These are phyloP conservation scores for Linnaemya tessellans DNA, from an alignment of 2,888 invertebrate genomes.

Conservation along the genomic window DNA sequence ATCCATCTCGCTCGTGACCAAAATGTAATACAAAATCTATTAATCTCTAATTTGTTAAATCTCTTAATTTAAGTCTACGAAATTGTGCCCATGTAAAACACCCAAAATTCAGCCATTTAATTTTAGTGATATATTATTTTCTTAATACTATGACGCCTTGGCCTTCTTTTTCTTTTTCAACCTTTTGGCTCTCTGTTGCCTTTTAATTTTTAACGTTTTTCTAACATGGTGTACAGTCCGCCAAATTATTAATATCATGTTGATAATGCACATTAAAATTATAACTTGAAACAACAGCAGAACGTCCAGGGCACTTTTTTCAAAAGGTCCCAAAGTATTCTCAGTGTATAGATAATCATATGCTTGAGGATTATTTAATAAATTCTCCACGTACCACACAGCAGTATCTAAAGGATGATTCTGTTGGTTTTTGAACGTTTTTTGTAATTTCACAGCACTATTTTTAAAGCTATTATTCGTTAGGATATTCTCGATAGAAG, in stretches of 20 bases:
- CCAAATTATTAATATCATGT: slow-evolving; percentile 18
- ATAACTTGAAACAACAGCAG: slow-evolving; percentile 37
- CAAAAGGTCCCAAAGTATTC: slow-evolving; percentile 1
- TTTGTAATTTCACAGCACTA: slow-evolving; percentile 6
- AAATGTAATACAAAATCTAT: too few species aligned
- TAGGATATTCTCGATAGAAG: not conserved
- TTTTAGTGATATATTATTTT: too few species aligned
- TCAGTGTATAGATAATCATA: slow-evolving; percentile 30
- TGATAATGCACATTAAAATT: slow-evolving; percentile 34
- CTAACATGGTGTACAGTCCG: slow-evolving; percentile 37
- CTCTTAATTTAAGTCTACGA: too few species aligned
- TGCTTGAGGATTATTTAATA: slow-evolving; percentile 34
- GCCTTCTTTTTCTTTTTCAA: slow-evolving; percentile 45
- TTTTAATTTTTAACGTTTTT: slow-evolving; percentile 13
- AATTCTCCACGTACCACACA: slow-evolving; percentile 57
- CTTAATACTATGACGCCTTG: slow-evolving; percentile 30
- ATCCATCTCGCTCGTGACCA: too few species aligned
- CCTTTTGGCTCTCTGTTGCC: not conserved
- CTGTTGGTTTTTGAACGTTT: slow-evolving; percentile 22
- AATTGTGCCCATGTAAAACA: too few species aligned
- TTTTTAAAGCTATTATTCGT: slow-evolving; percentile 5
- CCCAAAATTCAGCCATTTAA: too few species aligned
- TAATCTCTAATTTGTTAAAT: too few species aligned
- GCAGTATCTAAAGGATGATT: slow-evolving; percentile 49
- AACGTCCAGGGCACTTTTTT: slow-evolving; percentile 31